These are phyloP conservation scores for Harmothoe impar DNA, from an alignment of 2,888 invertebrate species.

Conservation along the genomic window DNA sequence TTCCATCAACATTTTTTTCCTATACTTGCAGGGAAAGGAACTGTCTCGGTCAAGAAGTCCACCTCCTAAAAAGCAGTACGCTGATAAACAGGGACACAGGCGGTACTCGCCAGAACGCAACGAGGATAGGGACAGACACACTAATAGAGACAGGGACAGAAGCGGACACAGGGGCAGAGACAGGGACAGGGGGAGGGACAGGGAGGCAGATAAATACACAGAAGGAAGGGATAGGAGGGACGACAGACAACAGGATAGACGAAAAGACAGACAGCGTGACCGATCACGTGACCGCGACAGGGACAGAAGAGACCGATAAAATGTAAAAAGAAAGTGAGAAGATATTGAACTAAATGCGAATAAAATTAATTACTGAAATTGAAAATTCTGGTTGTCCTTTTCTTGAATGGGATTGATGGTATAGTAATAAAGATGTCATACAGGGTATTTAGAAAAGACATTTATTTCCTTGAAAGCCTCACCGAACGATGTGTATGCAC, in stretches of 20 bases:
- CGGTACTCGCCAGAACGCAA: background rate
- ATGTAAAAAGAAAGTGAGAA: too few relatives aligned
- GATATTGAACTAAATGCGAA: too few relatives aligned
- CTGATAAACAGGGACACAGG: background rate
- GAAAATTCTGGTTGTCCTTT: too few relatives aligned
- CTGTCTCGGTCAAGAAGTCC: background rate
- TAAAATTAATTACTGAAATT: too few relatives aligned
- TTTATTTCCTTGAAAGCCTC: too few relatives aligned
- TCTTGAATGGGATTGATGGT: too few relatives aligned
- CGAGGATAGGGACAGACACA: background rate
- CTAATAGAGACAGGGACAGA: background rate
- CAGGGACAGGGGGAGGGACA: slow-evolving; percentile 16
- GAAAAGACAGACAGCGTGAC: slow-evolving; percentile 24
- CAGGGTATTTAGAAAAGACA: too few relatives aligned
- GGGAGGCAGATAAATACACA: slow-evolving; percentile 9
- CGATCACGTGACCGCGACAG: background rate
- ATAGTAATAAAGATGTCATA: too few relatives aligned
- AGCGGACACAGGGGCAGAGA: background rate
- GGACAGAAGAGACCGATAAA: background rate
- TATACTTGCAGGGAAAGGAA: background rate
- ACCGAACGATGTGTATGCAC: too few relatives aligned
- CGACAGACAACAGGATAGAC: slow-evolving; percentile 22
- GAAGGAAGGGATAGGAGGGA: slow-evolving; percentile 26
- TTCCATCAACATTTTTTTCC: too few relatives aligned
- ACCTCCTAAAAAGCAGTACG: background rate